These are phyloP conservation scores for pig (Sus scrofa) DNA, from an alignment of 2,113 vertebrate species.

Conservation along the genomic window DNA sequence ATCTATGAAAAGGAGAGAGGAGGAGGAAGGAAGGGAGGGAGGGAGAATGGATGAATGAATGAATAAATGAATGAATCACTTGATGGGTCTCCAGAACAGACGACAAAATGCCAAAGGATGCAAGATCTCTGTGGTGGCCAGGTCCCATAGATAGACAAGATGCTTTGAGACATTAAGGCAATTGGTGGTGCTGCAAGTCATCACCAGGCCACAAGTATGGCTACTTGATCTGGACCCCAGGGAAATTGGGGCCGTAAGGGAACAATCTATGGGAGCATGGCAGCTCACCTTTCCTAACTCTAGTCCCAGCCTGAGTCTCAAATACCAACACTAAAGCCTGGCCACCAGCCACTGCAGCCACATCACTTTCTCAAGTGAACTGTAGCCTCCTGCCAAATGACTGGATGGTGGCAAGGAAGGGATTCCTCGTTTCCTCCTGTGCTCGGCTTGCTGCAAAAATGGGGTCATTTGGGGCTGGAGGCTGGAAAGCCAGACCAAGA, in stretches of 20 bases:
- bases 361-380: constrained; percentile 50
- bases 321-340: constrained; percentile 39
- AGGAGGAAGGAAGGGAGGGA: no score
- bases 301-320: background rate
- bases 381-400: constrained; percentile 64
- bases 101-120: background rate
- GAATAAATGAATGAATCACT: background rate
- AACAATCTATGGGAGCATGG: background rate
- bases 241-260: background rate
- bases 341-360: constrained; percentile 53
- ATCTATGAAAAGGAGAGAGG: background rate
- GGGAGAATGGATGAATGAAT: background rate
- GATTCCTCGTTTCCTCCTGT: background rate
- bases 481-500: constrained; percentile 47
- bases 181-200: fast-evolving
- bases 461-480: constrained; percentile 44
- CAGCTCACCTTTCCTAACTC: background rate
- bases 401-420: constrained; percentile 4
- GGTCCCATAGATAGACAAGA: background rate
- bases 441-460: constrained; percentile 56
- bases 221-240: background rate
- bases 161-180: background rate
- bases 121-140: background rate
- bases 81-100: constrained; percentile 12
- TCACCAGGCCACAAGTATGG: background rate